Evolutionary conservation across 2,797 vertebrate species (phyloP).

Genomic region (Coregonus ussuriensis): DNA sequence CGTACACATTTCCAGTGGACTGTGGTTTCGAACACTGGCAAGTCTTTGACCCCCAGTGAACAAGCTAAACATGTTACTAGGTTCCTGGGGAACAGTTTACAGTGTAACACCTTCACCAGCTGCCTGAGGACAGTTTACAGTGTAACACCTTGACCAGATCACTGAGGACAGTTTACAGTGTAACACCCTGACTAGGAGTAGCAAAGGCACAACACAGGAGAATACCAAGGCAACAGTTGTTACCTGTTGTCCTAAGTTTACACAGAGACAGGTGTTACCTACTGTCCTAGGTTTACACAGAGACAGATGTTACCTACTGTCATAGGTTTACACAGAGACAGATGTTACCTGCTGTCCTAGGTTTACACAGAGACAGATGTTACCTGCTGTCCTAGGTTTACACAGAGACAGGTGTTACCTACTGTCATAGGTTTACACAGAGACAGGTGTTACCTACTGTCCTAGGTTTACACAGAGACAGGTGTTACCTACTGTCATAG

Average conservation of each 20-base stretch:
- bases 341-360: not conserved
- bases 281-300: no score
- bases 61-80: not conserved
- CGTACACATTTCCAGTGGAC: conserved; percentile 28
- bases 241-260: conserved; percentile 10
- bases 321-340: not conserved
- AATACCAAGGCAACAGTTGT: conserved; percentile 27
- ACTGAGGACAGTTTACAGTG: conserved; percentile 21
- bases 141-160: conserved; percentile 12
- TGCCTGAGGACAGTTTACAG: conserved; percentile 6
- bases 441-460: no score
- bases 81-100: conserved; percentile 6
- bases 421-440: no score
- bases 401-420: not conserved
- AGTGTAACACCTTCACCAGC: conserved; percentile 16
- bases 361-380: conserved; percentile 23
- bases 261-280: not conserved
- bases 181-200: conserved; percentile 9
- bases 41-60: conserved; percentile 30
- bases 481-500: not conserved
- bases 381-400: not conserved
- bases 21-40: conserved; percentile 29
- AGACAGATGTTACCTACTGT: no score
- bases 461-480: not conserved
- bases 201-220: conserved; percentile 15